phyloP scores from a whole-genome alignment of 1,140 invertebrate genomes.

The Aphelenchoides fujianensis region DNA sequence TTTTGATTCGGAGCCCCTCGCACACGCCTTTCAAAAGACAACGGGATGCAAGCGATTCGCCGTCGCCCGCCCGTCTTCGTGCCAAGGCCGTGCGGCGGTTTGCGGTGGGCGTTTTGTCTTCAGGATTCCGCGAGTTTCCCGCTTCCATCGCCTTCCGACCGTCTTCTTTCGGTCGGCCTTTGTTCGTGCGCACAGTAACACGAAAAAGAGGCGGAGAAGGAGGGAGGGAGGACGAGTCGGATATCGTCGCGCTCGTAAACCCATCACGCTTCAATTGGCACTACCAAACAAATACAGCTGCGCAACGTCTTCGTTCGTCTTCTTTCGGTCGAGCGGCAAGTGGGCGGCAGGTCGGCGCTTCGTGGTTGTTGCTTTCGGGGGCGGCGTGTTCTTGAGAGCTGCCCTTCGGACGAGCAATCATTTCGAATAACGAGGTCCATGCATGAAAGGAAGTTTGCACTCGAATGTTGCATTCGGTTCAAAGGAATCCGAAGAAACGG shows the following conservation, averaged over 20 bases:
- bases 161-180: no score
- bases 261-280: slow-evolving; percentile 4
- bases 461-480: no score
- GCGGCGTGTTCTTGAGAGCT: no score
- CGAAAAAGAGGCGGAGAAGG: no score
- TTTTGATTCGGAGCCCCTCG: no score
- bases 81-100: background rate
- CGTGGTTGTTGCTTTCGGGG: background rate
- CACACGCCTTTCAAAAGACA: no score
- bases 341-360: background rate
- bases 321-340: no score
- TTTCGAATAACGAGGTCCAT: no score
- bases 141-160: background rate
- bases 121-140: background rate
- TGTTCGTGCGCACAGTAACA: background rate
- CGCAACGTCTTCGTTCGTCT: background rate
- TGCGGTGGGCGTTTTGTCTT: background rate
- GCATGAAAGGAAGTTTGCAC: no score
- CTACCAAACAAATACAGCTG: slow-evolving; percentile 5
- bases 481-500: no score
- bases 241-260: slow-evolving; percentile 4
- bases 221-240: background rate
- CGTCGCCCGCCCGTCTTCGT: background rate
- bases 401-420: no score
- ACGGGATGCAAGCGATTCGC: no score